Conservation (phyloP, 2,888 invertebrate species). For the Polydesmus complanatus region DNA sequence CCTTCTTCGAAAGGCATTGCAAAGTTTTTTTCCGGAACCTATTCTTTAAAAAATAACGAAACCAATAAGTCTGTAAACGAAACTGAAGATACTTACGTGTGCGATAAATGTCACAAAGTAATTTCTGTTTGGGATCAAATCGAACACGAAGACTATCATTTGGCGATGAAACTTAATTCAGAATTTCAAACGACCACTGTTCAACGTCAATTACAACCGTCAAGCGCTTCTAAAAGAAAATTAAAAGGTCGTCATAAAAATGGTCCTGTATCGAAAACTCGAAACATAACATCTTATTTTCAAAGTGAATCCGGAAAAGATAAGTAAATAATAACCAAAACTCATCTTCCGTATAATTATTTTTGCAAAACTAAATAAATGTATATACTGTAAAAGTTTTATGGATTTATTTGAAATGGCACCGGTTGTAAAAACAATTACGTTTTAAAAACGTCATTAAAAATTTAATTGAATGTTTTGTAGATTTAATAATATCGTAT, state of each 20-base stretch:
- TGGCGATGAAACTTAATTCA: conserved; percentile 59
- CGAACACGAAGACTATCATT: conserved; percentile 73
- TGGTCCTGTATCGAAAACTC: background rate
- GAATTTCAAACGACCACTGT: too few relatives aligned
- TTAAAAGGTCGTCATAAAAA: background rate
- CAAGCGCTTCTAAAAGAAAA: background rate
- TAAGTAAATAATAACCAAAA: too few relatives aligned
- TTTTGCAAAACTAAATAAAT: too few relatives aligned
- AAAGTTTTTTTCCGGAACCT: background rate
- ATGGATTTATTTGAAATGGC: too few relatives aligned
- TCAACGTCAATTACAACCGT: too few relatives aligned
- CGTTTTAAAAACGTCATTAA: too few relatives aligned
- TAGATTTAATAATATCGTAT: too few relatives aligned
- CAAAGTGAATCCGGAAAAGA: background rate
- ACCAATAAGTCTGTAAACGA: background rate
- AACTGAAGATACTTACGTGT: conserved; percentile 28
- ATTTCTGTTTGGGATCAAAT: conserved; percentile 46
- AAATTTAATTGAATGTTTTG: too few relatives aligned
- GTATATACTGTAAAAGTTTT: too few relatives aligned
- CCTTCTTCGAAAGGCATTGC: too few relatives aligned
- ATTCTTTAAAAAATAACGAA: background rate
- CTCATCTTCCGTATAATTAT: too few relatives aligned
- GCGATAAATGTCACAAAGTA: conserved; percentile 52
- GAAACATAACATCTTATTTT: background rate
- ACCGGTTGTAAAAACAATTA: too few relatives aligned